Base-by-base conservation (phyloP, 2,888 invertebrate species). In the Drosophila niveifrons region DNA sequence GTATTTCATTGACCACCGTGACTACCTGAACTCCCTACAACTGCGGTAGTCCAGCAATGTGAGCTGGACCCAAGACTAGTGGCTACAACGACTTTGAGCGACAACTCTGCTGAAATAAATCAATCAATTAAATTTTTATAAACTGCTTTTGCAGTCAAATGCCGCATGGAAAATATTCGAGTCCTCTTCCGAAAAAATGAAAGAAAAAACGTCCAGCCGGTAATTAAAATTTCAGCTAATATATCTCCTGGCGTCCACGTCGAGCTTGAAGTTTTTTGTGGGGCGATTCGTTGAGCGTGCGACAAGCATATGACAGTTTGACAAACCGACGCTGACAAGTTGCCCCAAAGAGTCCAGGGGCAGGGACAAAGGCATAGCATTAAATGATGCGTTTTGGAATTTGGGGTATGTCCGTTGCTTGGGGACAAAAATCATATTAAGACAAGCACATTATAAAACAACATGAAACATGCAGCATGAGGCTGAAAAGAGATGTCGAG, bases 211-310 rank as follows among this genome's bases (percentile, higher is more conserved):
- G 29, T 29, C 17, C 51, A 31, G 75, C 41, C 65, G 55, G 90
- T 92, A 91, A 91, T 92, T 91, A 91, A 91, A 91, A 92, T 91
- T 91, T 91, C 92, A 84, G 84, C 90, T 91, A 91, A 92, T 92
- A 90, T 88, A 83, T 85, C 73, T 77, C 50, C 66, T 51, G 64
- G 63, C 44, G 53, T 15, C 44, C 47, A 39, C 17, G 13, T 39
- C 2, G 36, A 15, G 18, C 10, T 31, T 18, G 4, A 1, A 4
- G 43, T 41, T 28, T 53, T 67, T 44, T 31, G 10, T 63, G 36
- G 55, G 61, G 39, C 44, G 29, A 41, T 8, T 36, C 11, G 39
- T 41, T 17, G 58, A 83, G 78, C 78, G 82, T 86, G 82, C 89
- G 91, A 90, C 91, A 91, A 85, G 90, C 90, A 91, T 91, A 91